phyloP scores from a whole-genome alignment of 2,888 invertebrate genomes.

The Meteorus colon region DNA sequence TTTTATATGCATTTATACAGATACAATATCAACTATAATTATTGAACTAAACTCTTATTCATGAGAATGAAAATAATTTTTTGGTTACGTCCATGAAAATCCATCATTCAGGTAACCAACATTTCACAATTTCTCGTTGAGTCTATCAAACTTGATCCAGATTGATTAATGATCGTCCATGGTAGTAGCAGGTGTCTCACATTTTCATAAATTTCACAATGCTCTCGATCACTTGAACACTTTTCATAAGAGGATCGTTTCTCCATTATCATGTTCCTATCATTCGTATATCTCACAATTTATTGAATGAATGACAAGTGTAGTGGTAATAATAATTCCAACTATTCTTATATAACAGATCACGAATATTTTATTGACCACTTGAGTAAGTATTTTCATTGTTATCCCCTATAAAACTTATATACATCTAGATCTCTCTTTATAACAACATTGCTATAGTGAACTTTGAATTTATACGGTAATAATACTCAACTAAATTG shows the following conservation, averaged over 20 bases:
- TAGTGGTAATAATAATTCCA: background rate
- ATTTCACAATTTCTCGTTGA: background rate
- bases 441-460: background rate
- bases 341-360: background rate
- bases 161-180: slow-evolving; percentile 29
- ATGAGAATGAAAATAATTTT: background rate
- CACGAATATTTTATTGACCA: slow-evolving; percentile 11
- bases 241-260: background rate
- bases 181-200: background rate
- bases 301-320: background rate
- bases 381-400: background rate
- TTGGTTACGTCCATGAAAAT: background rate
- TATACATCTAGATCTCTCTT: background rate
- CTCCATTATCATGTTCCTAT: background rate
- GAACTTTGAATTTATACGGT: slow-evolving; percentile 27
- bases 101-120: background rate
- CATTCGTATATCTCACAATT: background rate
- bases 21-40: background rate
- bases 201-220: slow-evolving; percentile 9
- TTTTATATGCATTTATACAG: background rate
- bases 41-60: background rate
- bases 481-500: slow-evolving; percentile 41
- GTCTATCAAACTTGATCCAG: slow-evolving; percentile 16
- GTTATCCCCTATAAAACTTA: slow-evolving; percentile 18
- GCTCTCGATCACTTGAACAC: background rate